Conservation (phyloP, 2,888 invertebrate genomes). For the Pherbina coryleti region DNA sequence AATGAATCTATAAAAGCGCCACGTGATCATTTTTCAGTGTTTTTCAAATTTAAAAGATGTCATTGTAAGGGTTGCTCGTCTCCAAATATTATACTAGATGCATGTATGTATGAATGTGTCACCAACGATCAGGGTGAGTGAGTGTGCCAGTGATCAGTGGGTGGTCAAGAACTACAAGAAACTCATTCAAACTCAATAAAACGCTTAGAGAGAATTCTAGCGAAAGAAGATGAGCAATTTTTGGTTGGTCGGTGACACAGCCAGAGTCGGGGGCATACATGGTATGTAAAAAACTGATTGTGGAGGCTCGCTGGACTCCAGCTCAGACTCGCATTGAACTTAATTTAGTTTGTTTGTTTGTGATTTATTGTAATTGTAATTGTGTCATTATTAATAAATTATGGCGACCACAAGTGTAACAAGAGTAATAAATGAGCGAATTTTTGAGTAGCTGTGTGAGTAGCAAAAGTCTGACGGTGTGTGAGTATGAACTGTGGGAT, state of each 20-base stretch:
- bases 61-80: neutral
- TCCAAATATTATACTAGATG: too few relatives aligned
- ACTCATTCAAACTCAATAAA: constrained; percentile 11
- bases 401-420: constrained; percentile 21
- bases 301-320: neutral
- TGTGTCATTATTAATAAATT: constrained; percentile 52
- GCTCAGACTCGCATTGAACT: constrained; percentile 10
- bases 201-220: neutral
- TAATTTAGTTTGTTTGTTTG: constrained; percentile 22
- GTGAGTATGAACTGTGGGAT: neutral
- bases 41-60: neutral
- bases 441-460: neutral
- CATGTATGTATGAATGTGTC: too few relatives aligned
- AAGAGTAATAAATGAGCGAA: neutral
- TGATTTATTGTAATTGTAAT: constrained; percentile 53
- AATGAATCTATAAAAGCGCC: constrained; percentile 15
- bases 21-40: constrained; percentile 11
- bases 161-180: constrained; percentile 25
- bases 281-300: neutral
- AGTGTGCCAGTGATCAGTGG: constrained; percentile 1
- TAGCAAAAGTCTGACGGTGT: neutral
- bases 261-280: too few relatives aligned
- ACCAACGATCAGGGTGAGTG: too few relatives aligned
- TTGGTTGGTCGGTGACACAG: neutral
- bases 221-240: neutral